Evolutionary conservation across 2,888 invertebrate genomes (phyloP).

Genomic region (Lordiphosa andalusiaca): DNA sequence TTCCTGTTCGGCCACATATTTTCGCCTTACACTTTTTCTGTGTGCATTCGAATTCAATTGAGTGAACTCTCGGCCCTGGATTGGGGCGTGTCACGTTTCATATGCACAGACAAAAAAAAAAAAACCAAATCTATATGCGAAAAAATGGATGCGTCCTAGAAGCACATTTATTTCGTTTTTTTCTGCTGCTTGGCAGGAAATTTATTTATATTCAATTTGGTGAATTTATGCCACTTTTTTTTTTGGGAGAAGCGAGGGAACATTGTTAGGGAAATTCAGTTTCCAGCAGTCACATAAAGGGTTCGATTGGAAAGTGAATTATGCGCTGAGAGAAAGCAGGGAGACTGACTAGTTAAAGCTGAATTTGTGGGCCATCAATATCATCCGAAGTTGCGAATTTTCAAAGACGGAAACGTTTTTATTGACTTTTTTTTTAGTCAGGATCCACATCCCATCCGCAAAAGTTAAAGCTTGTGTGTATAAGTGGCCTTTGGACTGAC

Average conservation of each 20-base stretch:
- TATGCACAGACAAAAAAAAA: conserved; percentile 33
- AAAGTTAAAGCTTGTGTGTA: no score
- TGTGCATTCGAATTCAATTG: conserved; percentile 60
- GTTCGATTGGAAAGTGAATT: conserved; percentile 12
- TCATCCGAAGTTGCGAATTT: not conserved
- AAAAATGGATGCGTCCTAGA: conserved; percentile 14
- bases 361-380: not conserved
- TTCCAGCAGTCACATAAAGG: conserved; percentile 26
- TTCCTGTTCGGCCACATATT: conserved; percentile 32
- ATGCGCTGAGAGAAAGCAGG: conserved; percentile 19
- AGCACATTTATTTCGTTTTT: conserved; percentile 39
- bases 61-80: conserved; percentile 24
- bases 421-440: no score
- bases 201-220: conserved; percentile 74
- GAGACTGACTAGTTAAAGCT: no score
- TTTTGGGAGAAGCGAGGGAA: conserved; percentile 19
- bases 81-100: conserved; percentile 47
- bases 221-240: conserved; percentile 56
- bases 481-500: no score
- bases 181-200: conserved; percentile 55
- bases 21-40: conserved; percentile 23
- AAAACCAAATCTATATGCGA: not conserved
- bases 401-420: no score
- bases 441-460: no score
- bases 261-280: conserved; percentile 36